Evolutionary conservation across 2,888 invertebrate genomes (phyloP).

Genomic region (Brassicogethes aeneus): DNA sequence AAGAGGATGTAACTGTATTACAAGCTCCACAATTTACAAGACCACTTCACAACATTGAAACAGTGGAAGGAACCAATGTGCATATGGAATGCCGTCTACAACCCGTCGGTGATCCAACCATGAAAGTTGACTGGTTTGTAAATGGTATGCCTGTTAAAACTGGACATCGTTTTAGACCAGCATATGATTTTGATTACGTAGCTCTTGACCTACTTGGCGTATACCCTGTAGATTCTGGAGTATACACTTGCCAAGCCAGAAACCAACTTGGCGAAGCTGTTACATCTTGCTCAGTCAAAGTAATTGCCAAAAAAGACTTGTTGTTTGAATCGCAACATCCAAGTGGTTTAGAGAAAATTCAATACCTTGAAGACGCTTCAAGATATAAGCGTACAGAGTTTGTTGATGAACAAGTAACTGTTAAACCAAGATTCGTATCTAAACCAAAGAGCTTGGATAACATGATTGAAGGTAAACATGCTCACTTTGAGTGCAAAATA

Average conservation of each 20-base stretch:
- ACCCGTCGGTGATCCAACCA: slow-evolving; percentile 83
- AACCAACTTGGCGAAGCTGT: slow-evolving; percentile 93
- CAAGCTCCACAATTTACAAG: slow-evolving; percentile 84
- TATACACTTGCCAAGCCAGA: slow-evolving; percentile 90
- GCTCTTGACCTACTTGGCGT: slow-evolving; percentile 93
- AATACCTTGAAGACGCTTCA: slow-evolving; percentile 80
- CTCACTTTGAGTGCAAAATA: slow-evolving; percentile 95
- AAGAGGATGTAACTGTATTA: slow-evolving; percentile 74
- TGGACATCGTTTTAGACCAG: slow-evolving; percentile 90
- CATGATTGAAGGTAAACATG: slow-evolving; percentile 81
- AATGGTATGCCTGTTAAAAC: slow-evolving; percentile 88
- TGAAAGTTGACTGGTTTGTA: slow-evolving; percentile 94
- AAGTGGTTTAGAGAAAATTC: slow-evolving; percentile 84
- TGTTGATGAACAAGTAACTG: slow-evolving; percentile 73
- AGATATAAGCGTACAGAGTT: slow-evolving; percentile 75
- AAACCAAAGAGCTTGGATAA: slow-evolving; percentile 80
- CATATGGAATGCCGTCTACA: slow-evolving; percentile 87
- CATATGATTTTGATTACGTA: slow-evolving; percentile 95
- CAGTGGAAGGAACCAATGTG: slow-evolving; percentile 83
- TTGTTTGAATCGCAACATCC: slow-evolving; percentile 85
- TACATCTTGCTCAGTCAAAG: slow-evolving; percentile 82
- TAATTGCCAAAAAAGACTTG: slow-evolving; percentile 82
- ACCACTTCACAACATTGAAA: slow-evolving; percentile 81
- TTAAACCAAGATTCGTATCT: slow-evolving; percentile 77
- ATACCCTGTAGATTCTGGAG: slow-evolving; percentile 94